Base-by-base conservation (phyloP, 2,888 invertebrate genomes). In the Polymixis flavicincta region DNA sequence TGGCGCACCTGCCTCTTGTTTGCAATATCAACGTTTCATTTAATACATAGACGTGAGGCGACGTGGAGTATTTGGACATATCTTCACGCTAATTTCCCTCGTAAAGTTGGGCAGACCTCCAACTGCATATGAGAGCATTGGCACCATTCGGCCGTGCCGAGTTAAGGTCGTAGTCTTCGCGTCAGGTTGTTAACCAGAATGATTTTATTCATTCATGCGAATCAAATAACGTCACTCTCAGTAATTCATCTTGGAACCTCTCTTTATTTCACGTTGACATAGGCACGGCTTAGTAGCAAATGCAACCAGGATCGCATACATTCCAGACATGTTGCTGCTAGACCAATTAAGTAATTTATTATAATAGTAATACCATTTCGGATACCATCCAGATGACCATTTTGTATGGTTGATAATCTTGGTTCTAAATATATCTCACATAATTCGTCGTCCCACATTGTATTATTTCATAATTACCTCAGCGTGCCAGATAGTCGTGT, bases 1-100 rank as follows among this genome's bases (percentile, higher is more conserved):
- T 65, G 57, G 70, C 83, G 84, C 92, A 92, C 91, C 92, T 92
- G 91, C 83, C 83, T 81, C 84, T 80, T 85, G 86, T 90, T 89
- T 82, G 87, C 85, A 82, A 83, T 87, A 87, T 87, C 83, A 86
- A 71, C 74, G 66, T 85, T 76, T 45, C 54, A 74, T 86, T 84
- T 83, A 64, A 72, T 70, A 69, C 76, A 61, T 65, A 78, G 80
- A 84, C 60, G 50, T 71, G 59, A 68, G 61, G 60, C 61, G 48
- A 74, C 75, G 75, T 75, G 48, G 14, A 50, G 66, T 71, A 78
- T 84, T 85, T 48, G 52, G 68, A 82, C 73, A 71, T 85, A 82
- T 83, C 69, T 83, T 85, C 78, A 77, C 72, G 67, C 64, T 77
- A 85, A 83, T 83, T 83, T 83, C 83, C 83, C 60, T 71, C 71